Conservation (phyloP, 2,797 vertebrate genomes). For the Poecilia gillii region DNA sequence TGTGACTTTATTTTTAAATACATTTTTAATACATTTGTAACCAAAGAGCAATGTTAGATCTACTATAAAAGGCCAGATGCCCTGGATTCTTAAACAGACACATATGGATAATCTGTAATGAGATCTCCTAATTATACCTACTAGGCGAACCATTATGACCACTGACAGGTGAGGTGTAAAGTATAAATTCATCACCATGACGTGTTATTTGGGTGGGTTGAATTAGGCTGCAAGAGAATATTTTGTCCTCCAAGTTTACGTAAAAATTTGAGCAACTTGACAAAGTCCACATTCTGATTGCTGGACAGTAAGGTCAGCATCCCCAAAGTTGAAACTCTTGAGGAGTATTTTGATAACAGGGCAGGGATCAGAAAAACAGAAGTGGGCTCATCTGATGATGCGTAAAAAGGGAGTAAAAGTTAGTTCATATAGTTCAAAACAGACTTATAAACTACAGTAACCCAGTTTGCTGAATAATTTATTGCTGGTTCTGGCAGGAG, state of each 20-base stretch:
- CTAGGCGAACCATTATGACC: neutral
- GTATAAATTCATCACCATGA: neutral
- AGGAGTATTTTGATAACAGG: neutral
- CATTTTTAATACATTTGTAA: neutral
- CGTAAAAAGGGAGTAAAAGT: neutral
- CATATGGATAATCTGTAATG: neutral
- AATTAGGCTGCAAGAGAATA: neutral
- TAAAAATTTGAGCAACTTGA: neutral
- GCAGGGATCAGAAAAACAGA: neutral
- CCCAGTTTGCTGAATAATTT: neutral
- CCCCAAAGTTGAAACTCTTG: neutral
- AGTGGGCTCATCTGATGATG: neutral
- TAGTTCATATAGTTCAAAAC: neutral
- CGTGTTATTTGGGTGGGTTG: neutral
- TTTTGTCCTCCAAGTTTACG: neutral
- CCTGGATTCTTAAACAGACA: neutral
- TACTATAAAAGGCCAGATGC: neutral
- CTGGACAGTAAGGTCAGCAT: neutral
- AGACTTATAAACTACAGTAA: neutral
- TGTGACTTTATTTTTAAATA: neutral
- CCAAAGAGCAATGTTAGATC: neutral
- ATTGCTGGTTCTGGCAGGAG: neutral
- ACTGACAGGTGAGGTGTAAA: neutral
- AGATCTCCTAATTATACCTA: neutral
- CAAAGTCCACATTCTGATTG: neutral